phyloP scores from a whole-genome alignment of 2,888 invertebrate species.

The Craniophora ligustri region DNA sequence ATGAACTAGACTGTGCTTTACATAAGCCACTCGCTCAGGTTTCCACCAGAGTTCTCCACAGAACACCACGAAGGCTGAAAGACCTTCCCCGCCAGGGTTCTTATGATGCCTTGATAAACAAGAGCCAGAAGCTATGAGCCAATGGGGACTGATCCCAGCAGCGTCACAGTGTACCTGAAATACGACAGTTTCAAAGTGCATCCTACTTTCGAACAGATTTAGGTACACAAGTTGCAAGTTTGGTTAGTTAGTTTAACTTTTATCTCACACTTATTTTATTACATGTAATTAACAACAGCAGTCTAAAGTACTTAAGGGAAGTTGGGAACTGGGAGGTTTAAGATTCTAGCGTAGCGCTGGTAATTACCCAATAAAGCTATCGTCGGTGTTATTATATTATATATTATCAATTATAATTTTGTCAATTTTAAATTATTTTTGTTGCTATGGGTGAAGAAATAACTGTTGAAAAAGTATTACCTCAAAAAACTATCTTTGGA shows the following conservation, averaged over 20 bases:
- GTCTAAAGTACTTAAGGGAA: neutral
- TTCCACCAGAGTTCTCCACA: conserved; percentile 75
- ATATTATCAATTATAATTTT: too few relatives aligned
- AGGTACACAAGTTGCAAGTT: neutral
- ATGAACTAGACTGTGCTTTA: conserved; percentile 74
- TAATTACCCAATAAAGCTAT: too few relatives aligned
- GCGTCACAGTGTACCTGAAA: conserved; percentile 79
- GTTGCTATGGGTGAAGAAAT: too few relatives aligned
- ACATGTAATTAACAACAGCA: neutral
- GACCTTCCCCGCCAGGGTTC: conserved; percentile 58
- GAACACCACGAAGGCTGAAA: conserved; percentile 77
- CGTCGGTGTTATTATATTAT: too few relatives aligned
- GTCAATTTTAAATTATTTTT: too few relatives aligned
- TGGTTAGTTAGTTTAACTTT: neutral
- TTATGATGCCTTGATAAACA: conserved; percentile 74
- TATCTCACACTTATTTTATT: neutral
- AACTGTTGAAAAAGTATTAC: too few relatives aligned
- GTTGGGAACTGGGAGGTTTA: neutral
- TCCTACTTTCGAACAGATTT: neutral
- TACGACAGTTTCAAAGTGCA: neutral
- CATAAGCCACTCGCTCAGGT: conserved; percentile 74
- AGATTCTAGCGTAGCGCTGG: too few relatives aligned
- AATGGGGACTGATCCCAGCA: conserved; percentile 76
- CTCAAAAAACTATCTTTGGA: too few relatives aligned
- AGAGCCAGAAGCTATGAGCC: conserved; percentile 76